phyloP scores from a whole-genome alignment of 2,888 invertebrate genomes.

The Cataglyphis albicans region DNA sequence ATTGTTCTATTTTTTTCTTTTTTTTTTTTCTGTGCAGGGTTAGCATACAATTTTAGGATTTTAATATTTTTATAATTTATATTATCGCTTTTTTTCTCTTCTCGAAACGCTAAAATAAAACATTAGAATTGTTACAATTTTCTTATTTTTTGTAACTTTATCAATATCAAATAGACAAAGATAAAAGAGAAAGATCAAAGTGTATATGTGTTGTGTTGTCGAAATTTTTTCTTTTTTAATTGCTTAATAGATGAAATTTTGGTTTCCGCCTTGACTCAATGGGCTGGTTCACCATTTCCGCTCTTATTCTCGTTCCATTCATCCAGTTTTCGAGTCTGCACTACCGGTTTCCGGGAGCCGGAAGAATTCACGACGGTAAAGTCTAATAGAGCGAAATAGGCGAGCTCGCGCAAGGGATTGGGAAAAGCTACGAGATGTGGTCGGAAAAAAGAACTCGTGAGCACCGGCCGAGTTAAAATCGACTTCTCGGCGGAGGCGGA shows the following conservation, averaged over 20 bases:
- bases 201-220: background rate
- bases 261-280: background rate
- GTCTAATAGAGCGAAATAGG: conserved; percentile 77
- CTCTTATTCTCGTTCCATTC: background rate
- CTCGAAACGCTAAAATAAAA: background rate
- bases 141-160: background rate
- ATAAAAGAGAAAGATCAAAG: background rate
- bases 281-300: background rate
- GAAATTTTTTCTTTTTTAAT: background rate
- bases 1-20: conserved; percentile 36
- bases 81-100: background rate
- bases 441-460: conserved; percentile 54
- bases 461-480: conserved; percentile 57
- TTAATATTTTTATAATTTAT: background rate
- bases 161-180: background rate
- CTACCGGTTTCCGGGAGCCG: conserved; percentile 48
- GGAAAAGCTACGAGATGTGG: conserved; percentile 45
- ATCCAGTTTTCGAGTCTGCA: conserved; percentile 8
- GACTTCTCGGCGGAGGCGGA: conserved; percentile 52
- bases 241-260: conserved; percentile 22
- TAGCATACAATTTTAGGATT: conserved; percentile 17
- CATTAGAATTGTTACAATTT: background rate
- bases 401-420: conserved; percentile 41
- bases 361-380: conserved; percentile 67
- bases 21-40: conserved; percentile 10